Evolutionary conservation across 2,888 invertebrate genomes (phyloP), one percentile per base, ranked within the genome.

Genomic region (Drosophila prolongata): DNA sequence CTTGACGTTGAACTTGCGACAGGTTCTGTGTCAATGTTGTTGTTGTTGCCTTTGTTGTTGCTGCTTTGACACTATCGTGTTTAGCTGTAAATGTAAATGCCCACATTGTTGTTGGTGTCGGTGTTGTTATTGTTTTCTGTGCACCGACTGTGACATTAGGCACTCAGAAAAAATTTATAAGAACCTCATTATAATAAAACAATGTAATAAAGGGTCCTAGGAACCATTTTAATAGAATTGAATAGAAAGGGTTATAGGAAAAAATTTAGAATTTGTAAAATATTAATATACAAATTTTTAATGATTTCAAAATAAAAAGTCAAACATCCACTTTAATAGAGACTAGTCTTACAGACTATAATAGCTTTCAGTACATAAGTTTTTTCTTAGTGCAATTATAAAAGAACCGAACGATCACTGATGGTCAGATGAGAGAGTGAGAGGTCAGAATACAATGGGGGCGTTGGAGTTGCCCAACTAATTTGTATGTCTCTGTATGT

Each of bases 141-240:
- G 84, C 89, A 88, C 59, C 85, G 90, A 89, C 90, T 89, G 90
- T 89, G 90, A 90, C 89, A 80, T 89, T 87, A 87, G 69, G 40
- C 53, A 35, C 40, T 40, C 50, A 8, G 3, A 24, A 65, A 78
- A 43, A 42, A 42, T 8, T 1, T 30, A 9, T 8, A 6, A 6
- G 8, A 30, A 24, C 4, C 24, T 19, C 24, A 24, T 24, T 24
- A 24, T 4, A 24, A 24, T 24, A 24, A 24, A 24, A 24, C 24
- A 24, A 24, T 24, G 24, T 24, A 24, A 4, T 24, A 24, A 24
- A 24, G 24, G 24, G 16, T 16, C 16, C 16, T 16, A 16, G 16
- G 24, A 24, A 24, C 24, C 3, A 24, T 24, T 24, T 24, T 24
- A 4, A 24, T 24, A 24, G 4, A 24, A 24, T 24, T 24, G 4